Conservation (phyloP, 1,140 invertebrate species). For the Drosophila nannoptera region DNA sequence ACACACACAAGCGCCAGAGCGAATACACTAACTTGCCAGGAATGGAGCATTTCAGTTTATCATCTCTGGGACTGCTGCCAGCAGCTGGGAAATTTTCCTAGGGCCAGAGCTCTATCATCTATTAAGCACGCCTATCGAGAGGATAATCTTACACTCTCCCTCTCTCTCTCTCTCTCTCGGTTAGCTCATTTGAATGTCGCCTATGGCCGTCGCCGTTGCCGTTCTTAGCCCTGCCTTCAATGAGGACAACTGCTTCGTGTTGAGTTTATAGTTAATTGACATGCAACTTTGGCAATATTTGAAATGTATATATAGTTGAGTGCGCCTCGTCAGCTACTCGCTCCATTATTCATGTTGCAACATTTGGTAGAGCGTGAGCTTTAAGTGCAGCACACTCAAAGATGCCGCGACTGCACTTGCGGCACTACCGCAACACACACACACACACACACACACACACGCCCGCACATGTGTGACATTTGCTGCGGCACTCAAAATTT, state of each 20-base stretch:
- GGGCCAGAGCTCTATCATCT: not conserved
- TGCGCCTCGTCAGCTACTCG: conserved; percentile 8
- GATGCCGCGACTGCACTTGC: conserved; percentile 41
- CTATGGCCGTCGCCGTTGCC: not conserved
- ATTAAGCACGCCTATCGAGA: not conserved
- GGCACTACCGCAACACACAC: not conserved
- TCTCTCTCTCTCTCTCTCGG: not conserved
- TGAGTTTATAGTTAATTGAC: conserved; percentile 65
- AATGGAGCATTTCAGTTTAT: conserved; percentile 19
- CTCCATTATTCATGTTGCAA: conserved; percentile 21
- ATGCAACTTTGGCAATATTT: conserved; percentile 46
- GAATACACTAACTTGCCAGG: conserved; percentile 38
- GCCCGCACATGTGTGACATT: not conserved
- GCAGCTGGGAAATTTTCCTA: conserved; percentile 4
- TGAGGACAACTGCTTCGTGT: conserved; percentile 11
- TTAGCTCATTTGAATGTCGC: conserved; percentile 9
- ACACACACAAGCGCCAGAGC: conserved; percentile 2
- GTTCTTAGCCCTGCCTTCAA: not conserved
- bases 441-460: not conserved
- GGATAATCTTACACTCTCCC: no score
- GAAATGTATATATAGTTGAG: conserved; percentile 33
- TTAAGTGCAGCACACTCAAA: conserved; percentile 49
- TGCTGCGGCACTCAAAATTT: conserved; percentile 3
- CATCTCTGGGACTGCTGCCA: conserved; percentile 1
- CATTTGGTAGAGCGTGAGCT: conserved; percentile 4